Evolutionary conservation across 1,140 invertebrate species (phyloP).

Genomic region (Amphibalanus amphitrite): DNA sequence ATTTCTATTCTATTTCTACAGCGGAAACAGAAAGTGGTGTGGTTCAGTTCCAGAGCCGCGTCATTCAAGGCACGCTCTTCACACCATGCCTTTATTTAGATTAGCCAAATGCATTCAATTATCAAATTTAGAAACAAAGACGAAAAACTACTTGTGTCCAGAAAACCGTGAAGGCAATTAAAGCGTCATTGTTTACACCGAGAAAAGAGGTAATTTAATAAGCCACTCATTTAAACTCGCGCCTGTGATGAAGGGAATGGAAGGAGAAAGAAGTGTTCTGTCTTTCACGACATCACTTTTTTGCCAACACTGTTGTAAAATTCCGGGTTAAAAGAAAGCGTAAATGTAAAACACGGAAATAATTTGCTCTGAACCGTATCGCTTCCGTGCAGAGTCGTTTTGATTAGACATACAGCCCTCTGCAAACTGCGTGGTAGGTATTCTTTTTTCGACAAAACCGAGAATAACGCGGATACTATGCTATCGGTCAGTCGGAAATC

Average conservation of each 20-base stretch:
- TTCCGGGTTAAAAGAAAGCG: too few relatives aligned
- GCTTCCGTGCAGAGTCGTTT: too few relatives aligned
- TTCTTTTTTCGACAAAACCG: too few relatives aligned
- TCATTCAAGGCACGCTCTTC: neutral
- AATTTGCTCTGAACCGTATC: too few relatives aligned
- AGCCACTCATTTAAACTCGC: neutral
- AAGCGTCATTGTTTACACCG: neutral
- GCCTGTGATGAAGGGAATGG: neutral
- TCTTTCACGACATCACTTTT: neutral
- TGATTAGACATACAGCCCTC: too few relatives aligned
- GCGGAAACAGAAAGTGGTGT: too few relatives aligned
- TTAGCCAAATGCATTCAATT: neutral
- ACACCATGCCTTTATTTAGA: neutral
- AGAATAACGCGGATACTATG: too few relatives aligned
- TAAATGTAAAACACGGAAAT: too few relatives aligned
- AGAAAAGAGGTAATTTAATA: slow-evolving; percentile 2
- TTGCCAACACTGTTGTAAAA: neutral
- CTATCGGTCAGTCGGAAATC: too few relatives aligned
- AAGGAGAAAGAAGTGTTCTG: neutral
- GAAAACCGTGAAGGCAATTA: neutral
- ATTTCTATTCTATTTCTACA: too few relatives aligned
- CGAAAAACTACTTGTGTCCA: neutral
- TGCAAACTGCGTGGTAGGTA: too few relatives aligned
- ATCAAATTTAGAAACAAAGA: slow-evolving; percentile 2
- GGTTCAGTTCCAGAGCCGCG: too few relatives aligned